Evolutionary conservation across 2,113 vertebrate species (phyloP), one percentile per base, ranked within the genome.

Genomic region (Megalops atlanticus): DNA sequence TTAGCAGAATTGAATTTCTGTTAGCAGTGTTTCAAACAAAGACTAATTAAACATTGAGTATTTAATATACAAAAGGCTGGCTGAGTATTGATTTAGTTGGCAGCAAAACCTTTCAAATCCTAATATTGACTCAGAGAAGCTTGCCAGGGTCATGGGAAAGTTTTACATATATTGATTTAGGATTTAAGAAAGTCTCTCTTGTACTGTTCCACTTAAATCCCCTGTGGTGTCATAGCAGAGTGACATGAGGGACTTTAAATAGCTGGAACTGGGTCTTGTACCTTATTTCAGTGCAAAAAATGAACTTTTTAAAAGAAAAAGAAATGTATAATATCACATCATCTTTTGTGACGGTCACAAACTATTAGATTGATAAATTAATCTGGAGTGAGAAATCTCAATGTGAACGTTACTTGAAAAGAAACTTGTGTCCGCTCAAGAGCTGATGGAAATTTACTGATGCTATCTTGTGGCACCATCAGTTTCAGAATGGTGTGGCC

Each of bases 1-100:
- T 72, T 36, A 80, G 43, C 69, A 45, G 18, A 80, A 80, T 80
- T 80, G 33, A 40, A 71, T 77, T 81, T 47, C 58, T 47, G 16
- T 21, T 69, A 1, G 27, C 15, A 7, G 21, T 45, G 31, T 76
- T 77, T 70, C 64, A 77, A 81, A 27, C 80, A 71, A 33, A 77
- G 74, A 80, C 47, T 74, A 80, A 80, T 80, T 80, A 71, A 80
- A 72, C 78, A 54, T 80, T 74, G 45, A 71, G 15, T 49, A 77
- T 81, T 58, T 77, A 82, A 77, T 82, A 72, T 72, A 82, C 58
- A 82, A 77, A 82, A 81, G 16, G 24, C 58, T 41, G 68, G 72
- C 35, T 49, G 64, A 77, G 47, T 77, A 82, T 77, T 70, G 47
- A 82, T 77, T 68, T 54, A 49, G 33, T 72, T 82, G 35, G 35